A percentile compares a stretch with the other conserved stretches of the same genome.
Conservation (phyloP, 1,140 invertebrate species). For the Spodoptera litura region DNA sequence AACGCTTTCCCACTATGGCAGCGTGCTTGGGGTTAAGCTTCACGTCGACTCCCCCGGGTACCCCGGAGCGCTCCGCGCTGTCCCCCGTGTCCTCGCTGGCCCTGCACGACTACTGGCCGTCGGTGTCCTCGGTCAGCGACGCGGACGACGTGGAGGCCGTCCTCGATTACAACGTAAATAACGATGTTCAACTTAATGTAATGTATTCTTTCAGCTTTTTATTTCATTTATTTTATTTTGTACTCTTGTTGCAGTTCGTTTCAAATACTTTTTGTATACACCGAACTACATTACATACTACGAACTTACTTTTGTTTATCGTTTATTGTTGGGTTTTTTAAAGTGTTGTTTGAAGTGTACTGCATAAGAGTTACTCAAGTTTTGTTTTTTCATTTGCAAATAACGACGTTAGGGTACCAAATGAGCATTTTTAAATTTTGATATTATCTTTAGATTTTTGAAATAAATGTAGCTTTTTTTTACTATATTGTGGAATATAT, state of each 20-base stretch:
- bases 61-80: constrained; percentile 54
- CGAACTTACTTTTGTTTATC: no score
- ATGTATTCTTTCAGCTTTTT: constrained; percentile 17
- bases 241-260: neutral
- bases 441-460: no score
- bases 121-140: constrained; percentile 70
- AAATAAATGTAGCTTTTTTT: no score
- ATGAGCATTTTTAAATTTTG: no score
- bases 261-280: no score
- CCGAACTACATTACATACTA: no score
- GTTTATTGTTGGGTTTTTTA: no score
- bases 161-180: constrained; percentile 76
- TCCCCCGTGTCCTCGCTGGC: constrained; percentile 52
- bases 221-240: neutral
- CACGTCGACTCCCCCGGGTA: constrained; percentile 49
- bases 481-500: no score
- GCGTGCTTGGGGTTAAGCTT: neutral
- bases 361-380: no score
- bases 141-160: constrained; percentile 75
- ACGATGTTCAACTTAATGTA: constrained; percentile 43
- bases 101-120: constrained; percentile 71
- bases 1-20: neutral
- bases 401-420: no score
- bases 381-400: no score
- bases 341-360: no score